Evolutionary conservation across 2,888 invertebrate species (phyloP), one percentile per base, ranked within the genome.

Genomic region (Drosophila cyrtoloma): DNA sequence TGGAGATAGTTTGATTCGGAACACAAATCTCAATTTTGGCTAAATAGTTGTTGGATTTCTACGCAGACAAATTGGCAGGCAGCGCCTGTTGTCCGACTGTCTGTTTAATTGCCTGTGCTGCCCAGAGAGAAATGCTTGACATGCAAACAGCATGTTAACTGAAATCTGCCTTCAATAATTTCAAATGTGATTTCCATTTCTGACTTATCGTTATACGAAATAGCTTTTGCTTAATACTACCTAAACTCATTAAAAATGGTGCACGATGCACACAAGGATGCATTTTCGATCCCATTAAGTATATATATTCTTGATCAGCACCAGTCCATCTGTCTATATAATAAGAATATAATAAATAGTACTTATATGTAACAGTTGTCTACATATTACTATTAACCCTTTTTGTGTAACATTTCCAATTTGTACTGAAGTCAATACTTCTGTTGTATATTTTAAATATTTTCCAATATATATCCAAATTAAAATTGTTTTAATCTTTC

Each of bases 41-140:
- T 51, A 65, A 65, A 51, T 37, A 32, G 26, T 37, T 65, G 30
- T 64, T 14, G 1, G 47, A 7, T 22, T 58, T 42, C n/a, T 16
- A n/a, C n/a, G n/a, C n/a, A 10, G n/a, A 5, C 37, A 30, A 52
- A 28, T 52, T 30, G 30, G 19, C 16, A 9, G 16, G 16, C 22
- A 26, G 4, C 16, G 4, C 26, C 14, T 47, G 2, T 47, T 47
- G 14, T 14, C 4, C 14, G 22, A 14, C 22, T 14, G 22, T 7
- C 22, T 19, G 63, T 3, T 22, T 30, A 47, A 19, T 63, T 16
- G 47, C 2, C 14, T 22, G 1, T 5, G n/a, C 12, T 44, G 22
- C 10, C 10, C 42, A 10, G 10, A 42, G n/a, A 5, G 5, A 10
- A 42, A 42, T 42, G 42, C n/a, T n/a, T 42, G 5, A 19, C 35